These are phyloP conservation scores for Orbicella faveolata DNA, from an alignment of 64 coral and sea anemone genomes.

Conservation along the genomic window DNA sequence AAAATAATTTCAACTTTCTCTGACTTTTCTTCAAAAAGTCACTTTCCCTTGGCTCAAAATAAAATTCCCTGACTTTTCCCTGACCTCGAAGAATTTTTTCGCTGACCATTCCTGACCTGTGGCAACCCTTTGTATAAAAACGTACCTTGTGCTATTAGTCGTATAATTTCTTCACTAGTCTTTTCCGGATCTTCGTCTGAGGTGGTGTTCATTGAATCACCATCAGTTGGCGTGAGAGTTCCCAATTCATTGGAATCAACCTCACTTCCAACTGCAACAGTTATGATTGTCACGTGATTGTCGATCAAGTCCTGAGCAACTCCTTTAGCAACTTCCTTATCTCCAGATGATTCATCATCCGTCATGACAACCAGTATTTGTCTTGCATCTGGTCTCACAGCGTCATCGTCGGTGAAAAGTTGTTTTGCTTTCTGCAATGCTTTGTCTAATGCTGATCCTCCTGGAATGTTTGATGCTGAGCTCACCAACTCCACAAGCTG, in stretches of 20 bases:
- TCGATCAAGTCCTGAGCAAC: constrained; percentile 48
- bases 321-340: constrained; percentile 31
- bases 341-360: constrained; percentile 46
- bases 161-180: constrained; percentile 61
- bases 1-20: too few relatives aligned
- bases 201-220: constrained; percentile 54
- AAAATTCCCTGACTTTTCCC: too few relatives aligned
- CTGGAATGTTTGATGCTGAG: constrained; percentile 20
- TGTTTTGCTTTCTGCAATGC: constrained; percentile 51
- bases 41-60: too few relatives aligned
- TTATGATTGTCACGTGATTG: constrained; percentile 48
- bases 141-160: background rate
- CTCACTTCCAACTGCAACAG: constrained; percentile 69
- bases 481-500: constrained; percentile 30
- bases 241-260: constrained; percentile 52
- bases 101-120: too few relatives aligned
- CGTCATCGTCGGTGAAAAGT: constrained; percentile 59
- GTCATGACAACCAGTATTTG: constrained; percentile 67
- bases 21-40: too few relatives aligned
- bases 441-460: constrained; percentile 52
- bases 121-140: too few relatives aligned
- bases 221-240: constrained; percentile 50
- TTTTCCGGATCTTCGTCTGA: constrained; percentile 33
- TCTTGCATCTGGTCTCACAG: constrained; percentile 53
- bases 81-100: too few relatives aligned